phyloP scores from a whole-genome alignment of 2,113 vertebrate species.

The Cervus canadensis region DNA sequence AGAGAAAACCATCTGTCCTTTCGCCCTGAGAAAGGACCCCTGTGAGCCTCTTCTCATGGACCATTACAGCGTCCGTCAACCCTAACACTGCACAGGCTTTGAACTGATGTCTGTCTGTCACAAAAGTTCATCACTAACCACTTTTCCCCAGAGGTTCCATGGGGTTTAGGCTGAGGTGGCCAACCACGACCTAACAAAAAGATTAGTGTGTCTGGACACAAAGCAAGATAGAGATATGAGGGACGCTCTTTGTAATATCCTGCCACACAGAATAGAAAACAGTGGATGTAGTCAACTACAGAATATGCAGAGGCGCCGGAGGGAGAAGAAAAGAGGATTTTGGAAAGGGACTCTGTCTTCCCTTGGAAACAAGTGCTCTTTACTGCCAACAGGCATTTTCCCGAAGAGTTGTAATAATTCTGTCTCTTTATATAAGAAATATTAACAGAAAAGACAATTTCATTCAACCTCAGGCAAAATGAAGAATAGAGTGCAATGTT shows the following conservation, averaged over 20 bases:
- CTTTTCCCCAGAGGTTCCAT: slow-evolving; percentile 63
- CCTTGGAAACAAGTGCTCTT: slow-evolving; percentile 67
- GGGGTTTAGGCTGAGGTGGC: slow-evolving; percentile 74
- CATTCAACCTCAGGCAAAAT: slow-evolving; percentile 32
- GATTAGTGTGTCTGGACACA: slow-evolving; percentile 75
- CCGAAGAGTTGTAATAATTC: slow-evolving; percentile 34
- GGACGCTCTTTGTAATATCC: slow-evolving; percentile 75
- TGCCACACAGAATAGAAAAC: slow-evolving; percentile 66
- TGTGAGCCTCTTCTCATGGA: slow-evolving; percentile 24
- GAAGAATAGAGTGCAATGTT: not conserved
- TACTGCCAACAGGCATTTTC: slow-evolving; percentile 65
- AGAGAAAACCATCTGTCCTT: slow-evolving; percentile 49
- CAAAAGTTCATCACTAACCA: slow-evolving; percentile 63
- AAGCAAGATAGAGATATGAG: slow-evolving; percentile 71
- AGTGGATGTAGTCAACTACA: slow-evolving; percentile 47
- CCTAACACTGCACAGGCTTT: slow-evolving; percentile 67
- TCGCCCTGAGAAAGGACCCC: slow-evolving; percentile 10
- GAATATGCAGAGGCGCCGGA: slow-evolving; percentile 10
- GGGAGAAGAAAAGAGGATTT: slow-evolving; percentile 28
- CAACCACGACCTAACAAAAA: slow-evolving; percentile 76
- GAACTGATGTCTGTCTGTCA: slow-evolving; percentile 71
- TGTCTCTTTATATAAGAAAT: slow-evolving; percentile 3
- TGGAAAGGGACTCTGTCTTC: slow-evolving; percentile 21
- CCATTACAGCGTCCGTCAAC: not conserved
- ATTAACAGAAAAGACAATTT: slow-evolving; percentile 50